Conservation (phyloP, 2,888 invertebrate species). For the Drosophila hamatofila region DNA sequence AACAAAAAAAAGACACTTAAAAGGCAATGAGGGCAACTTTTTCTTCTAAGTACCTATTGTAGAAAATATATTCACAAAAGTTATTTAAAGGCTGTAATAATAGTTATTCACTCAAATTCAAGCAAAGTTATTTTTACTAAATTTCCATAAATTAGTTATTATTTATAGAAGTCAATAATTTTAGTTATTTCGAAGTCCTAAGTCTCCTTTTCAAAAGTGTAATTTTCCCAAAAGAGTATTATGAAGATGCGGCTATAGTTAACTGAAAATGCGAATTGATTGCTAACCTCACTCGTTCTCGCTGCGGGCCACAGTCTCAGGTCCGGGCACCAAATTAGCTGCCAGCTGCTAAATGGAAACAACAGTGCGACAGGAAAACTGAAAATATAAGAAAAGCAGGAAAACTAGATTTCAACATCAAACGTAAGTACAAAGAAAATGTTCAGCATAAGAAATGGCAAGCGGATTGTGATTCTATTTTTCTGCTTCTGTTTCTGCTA, state of each 20-base stretch:
- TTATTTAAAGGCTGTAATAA: background rate
- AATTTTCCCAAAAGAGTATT: no score
- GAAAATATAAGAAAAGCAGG: conserved; percentile 50
- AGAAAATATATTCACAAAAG: background rate
- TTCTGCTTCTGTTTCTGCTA: conserved; percentile 12
- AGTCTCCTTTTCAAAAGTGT: no score
- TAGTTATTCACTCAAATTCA: background rate
- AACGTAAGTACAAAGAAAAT: conserved; percentile 11
- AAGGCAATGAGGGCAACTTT: background rate
- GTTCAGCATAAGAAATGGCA: conserved; percentile 27
- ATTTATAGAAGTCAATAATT: background rate
- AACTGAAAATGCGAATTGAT: conserved; percentile 35
- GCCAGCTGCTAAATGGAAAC: conserved; percentile 28
- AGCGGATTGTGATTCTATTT: conserved; percentile 28
- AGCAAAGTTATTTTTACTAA: background rate
- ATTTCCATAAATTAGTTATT: background rate
- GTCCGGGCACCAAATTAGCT: conserved; percentile 43
- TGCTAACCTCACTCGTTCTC: no score
- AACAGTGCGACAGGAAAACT: conserved; percentile 45
- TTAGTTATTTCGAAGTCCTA: no score
- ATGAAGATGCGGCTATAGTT: conserved; percentile 3
- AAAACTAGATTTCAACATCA: conserved; percentile 50
- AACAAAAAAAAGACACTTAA: background rate
- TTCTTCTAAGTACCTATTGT: background rate
- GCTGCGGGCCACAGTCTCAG: conserved; percentile 9